Conservation (phyloP, 2,113 vertebrate species). For the Brachionichthys hirsutus region DNA sequence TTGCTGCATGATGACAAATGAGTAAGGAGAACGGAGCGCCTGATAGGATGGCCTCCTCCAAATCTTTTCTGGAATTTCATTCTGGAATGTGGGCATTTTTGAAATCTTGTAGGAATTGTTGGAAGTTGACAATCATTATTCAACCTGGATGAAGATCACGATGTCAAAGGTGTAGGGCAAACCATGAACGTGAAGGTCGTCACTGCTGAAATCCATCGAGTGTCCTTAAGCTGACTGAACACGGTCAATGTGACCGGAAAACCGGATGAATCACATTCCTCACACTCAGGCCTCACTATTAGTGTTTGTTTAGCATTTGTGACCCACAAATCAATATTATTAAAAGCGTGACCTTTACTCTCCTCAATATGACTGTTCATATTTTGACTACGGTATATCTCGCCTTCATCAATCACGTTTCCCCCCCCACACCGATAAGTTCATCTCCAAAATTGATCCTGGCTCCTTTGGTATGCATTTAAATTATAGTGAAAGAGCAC, state of each 20-base stretch:
- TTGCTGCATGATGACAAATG: too few species aligned
- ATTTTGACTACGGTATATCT: conserved; percentile 28
- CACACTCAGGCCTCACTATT: neutral
- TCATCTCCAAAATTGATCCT: conserved; percentile 36
- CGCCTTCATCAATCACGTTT: conserved; percentile 40
- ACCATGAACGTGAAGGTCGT: too few species aligned
- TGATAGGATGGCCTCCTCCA: too few species aligned
- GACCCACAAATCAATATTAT: conserved; percentile 33
- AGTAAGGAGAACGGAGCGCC: too few species aligned
- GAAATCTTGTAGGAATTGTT: too few species aligned
- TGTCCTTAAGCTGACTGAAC: neutral
- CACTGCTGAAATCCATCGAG: too few species aligned
- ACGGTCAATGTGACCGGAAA: neutral
- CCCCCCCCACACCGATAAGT: conserved; percentile 40
- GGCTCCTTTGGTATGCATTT: conserved; percentile 31
- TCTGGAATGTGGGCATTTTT: too few species aligned
- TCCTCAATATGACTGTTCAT: conserved; percentile 1
- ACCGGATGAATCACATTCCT: conserved; percentile 1
- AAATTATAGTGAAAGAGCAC: conserved; percentile 28
- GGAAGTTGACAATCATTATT: too few species aligned
- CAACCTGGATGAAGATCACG: too few species aligned
- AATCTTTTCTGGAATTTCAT: too few species aligned
- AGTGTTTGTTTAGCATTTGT: conserved; percentile 22
- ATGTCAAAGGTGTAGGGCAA: too few species aligned
- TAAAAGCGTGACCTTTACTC: conserved; percentile 14